Conservation (phyloP, 2,888 invertebrate species). For the Lobophora halterata region DNA sequence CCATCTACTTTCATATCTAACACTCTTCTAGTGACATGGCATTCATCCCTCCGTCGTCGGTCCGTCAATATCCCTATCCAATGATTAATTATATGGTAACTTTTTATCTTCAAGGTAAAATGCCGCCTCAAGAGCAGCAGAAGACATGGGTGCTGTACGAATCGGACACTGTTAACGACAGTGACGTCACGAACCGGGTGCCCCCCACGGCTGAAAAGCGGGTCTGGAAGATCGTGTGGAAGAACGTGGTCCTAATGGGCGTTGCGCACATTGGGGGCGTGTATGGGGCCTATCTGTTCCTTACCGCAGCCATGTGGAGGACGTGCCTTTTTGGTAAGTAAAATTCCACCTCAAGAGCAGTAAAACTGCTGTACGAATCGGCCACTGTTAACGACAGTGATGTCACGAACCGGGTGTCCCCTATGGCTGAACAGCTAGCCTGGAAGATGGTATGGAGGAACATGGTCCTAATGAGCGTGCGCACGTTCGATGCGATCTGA, state of each 20-base stretch:
- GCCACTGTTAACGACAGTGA: conserved; percentile 53
- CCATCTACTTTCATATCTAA: no score
- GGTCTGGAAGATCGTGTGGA: conserved; percentile 86
- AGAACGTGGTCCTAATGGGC: conserved; percentile 87
- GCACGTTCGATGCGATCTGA: conserved; percentile 84
- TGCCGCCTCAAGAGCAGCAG: conserved; percentile 69
- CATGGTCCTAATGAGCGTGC: conserved; percentile 86
- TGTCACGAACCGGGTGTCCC: conserved; percentile 41
- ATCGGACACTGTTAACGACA: conserved; percentile 53
- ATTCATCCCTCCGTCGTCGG: no score
- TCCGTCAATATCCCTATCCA: conserved; percentile 1
- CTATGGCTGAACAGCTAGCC: conserved; percentile 79
- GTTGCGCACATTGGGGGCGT: conserved; percentile 86
- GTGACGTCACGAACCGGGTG: conserved; percentile 39
- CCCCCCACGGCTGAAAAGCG: conserved; percentile 78
- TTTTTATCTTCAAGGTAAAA: conserved; percentile 38
- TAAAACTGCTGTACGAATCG: conserved; percentile 60
- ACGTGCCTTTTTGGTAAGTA: conserved; percentile 86
- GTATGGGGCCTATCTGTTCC: conserved; percentile 86
- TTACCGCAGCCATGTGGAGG: conserved; percentile 86
- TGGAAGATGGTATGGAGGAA: conserved; percentile 90
- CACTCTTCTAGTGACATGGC: no score
- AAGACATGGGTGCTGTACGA: conserved; percentile 67
- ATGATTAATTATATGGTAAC: conserved; percentile 1
- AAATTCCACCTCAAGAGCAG: conserved; percentile 70